These are phyloP conservation scores for Nezara viridula DNA, from an alignment of 2,888 invertebrate species.

Conservation along the genomic window DNA sequence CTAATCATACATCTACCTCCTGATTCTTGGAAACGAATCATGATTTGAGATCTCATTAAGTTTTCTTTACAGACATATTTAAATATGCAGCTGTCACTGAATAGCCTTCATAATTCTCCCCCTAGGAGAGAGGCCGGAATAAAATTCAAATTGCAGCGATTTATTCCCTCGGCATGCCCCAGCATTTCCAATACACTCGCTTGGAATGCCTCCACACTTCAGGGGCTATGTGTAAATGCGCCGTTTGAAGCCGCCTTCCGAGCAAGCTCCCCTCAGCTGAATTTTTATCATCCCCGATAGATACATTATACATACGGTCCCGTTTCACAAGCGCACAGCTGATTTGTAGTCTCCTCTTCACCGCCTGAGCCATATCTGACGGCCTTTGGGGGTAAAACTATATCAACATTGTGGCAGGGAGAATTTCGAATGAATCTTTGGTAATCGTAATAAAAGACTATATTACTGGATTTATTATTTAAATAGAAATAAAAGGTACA, in stretches of 20 bases:
- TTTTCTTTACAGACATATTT: not conserved
- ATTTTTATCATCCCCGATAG: slow-evolving; percentile 24
- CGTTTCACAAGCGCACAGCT: not conserved
- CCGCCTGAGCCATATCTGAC: not conserved
- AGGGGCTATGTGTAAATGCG: not conserved
- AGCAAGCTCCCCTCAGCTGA: not conserved
- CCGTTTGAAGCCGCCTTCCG: not conserved
- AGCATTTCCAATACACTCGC: not conserved
- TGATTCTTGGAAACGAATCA: not conserved
- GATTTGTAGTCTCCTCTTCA: slow-evolving; percentile 46
- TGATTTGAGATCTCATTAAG: not conserved
- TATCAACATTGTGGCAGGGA: not conserved
- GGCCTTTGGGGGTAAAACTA: not conserved
- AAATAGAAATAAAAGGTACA: too few species aligned
- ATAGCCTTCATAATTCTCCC: not conserved
- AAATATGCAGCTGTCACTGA: not conserved
- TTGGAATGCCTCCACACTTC: not conserved
- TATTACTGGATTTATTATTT: too few species aligned
- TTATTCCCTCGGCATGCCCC: not conserved
- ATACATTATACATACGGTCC: slow-evolving; percentile 48
- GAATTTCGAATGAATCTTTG: too few species aligned
- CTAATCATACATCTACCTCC: too few species aligned
- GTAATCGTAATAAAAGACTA: too few species aligned
- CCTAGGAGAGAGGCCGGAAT: not conserved
- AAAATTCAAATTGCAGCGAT: slow-evolving; percentile 11